Evolutionary conservation across 2,113 vertebrate genomes (phyloP).

Genomic region (Oryzias melastigma): DNA sequence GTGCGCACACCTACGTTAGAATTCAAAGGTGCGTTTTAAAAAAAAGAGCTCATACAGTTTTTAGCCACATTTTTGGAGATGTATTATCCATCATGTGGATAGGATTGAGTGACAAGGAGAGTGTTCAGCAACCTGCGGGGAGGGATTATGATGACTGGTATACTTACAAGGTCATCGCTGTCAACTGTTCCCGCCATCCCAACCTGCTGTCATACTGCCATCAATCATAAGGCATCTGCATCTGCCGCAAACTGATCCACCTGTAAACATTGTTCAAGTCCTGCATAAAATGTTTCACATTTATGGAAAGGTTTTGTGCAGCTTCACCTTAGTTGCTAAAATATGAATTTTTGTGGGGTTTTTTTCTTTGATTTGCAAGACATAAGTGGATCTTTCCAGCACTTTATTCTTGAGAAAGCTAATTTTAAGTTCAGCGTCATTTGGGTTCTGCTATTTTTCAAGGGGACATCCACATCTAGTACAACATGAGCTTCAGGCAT

Average conservation of each 20-base stretch:
- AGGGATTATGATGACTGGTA: conserved; percentile 62
- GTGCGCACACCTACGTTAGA: conserved; percentile 10
- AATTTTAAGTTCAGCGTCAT: not conserved
- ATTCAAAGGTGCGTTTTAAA: not conserved
- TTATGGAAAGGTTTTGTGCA: not conserved
- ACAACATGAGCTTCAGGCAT: no score
- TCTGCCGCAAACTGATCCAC: not conserved
- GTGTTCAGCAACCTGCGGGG: conserved; percentile 29
- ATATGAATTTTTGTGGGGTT: no score
- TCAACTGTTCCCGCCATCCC: conserved; percentile 24
- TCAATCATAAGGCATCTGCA: conserved; percentile 2
- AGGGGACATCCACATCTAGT: not conserved
- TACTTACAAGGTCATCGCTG: conserved; percentile 67
- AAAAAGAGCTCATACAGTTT: conserved; percentile 27
- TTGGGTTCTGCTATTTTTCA: not conserved
- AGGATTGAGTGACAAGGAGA: conserved; percentile 47
- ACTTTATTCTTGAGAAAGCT: not conserved
- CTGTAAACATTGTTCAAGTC: not conserved
- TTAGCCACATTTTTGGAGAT: conserved; percentile 26
- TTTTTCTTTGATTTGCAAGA: no score
- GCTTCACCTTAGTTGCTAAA: not conserved
- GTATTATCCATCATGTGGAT: conserved; percentile 38
- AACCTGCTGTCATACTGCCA: conserved; percentile 18
- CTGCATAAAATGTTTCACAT: not conserved
- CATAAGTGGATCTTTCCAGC: not conserved